Conservation (phyloP, 2,113 vertebrate genomes). For the Mystacornis crossleyi region DNA sequence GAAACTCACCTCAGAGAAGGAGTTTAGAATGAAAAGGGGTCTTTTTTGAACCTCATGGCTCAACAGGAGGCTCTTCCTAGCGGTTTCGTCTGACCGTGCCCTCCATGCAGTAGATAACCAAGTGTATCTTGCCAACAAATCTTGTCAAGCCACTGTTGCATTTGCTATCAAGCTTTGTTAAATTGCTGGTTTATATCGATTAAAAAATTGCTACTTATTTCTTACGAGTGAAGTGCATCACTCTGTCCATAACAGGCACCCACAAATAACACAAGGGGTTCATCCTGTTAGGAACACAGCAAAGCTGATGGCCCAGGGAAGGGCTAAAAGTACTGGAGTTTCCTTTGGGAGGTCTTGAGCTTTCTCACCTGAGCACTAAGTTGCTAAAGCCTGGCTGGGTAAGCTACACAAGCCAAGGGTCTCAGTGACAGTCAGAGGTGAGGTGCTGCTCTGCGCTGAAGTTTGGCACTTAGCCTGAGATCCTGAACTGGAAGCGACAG, state of each 20-base stretch:
- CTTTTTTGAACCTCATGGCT: background rate
- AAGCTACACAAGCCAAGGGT: background rate
- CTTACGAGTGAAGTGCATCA: background rate
- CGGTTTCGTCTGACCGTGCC: background rate
- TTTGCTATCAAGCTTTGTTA: background rate
- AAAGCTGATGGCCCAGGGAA: background rate
- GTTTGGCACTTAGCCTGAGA: background rate
- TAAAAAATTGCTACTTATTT: background rate
- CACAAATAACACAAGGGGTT: too few relatives aligned
- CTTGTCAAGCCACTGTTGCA: background rate
- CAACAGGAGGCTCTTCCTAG: background rate
- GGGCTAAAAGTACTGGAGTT: accelerated
- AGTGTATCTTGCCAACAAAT: background rate
- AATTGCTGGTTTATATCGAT: background rate
- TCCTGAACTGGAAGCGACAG: background rate
- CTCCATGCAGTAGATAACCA: background rate
- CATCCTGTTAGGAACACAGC: background rate
- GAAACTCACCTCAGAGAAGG: background rate
- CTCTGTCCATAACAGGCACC: background rate
- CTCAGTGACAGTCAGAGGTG: background rate
- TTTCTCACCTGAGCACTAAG: background rate
- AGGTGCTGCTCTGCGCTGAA: background rate
- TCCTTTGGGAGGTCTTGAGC: background rate
- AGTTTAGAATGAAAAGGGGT: background rate
- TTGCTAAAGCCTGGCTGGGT: accelerated